Base-by-base conservation (phyloP, 2,888 invertebrate genomes). In the Notodonta dromedarius region DNA sequence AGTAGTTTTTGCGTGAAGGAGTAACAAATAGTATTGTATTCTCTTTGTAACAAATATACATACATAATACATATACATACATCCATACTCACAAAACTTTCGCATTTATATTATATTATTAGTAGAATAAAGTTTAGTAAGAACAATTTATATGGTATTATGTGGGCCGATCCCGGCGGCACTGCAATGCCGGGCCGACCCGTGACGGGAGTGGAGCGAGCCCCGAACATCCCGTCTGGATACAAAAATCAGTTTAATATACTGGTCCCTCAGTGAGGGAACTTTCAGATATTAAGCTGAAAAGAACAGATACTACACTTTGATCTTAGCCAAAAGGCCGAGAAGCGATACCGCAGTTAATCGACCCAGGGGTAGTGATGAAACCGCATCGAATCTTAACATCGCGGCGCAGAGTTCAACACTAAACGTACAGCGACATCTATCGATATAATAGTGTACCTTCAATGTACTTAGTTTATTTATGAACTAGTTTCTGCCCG, bases 191-290 rank as follows among this genome's bases (percentile, higher is more conserved):
- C 42, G 42, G 42, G 42, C 46, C 46, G 46, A 46, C 46, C 46
- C 46, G 46, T 5, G 46, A 46, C 46, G 46, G 46, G 46, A 46
- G 46, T 46, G 46, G 46, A 46, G 46, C 46, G 46, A 46, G 46
- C 46, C n/a, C 46, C 46, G 13, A 46, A 46, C 46, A 46, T 46
- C 46, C 46, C 46, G 46, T 46, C 46, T 46, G 46, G 46, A 4
- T 46, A 46, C 46, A 46, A n/a, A 46, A 46, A 46, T 46, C 46
- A 46, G 46, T 46, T 46, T 46, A 46, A 46, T 46, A 46, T 46
- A 46, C 46, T 46, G 46, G 46, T 46, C 46, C 46, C 46, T 46
- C 46, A 46, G 46, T 46, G 46, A 46, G 46, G 46, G 46, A 46
- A 46, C 46, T 46, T 46, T 46, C 46, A 46, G 46, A 46, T 46